Evolutionary conservation across 2,113 vertebrate genomes (phyloP), one percentile per base, ranked within the genome.

Genomic region (Oryzias melastigma): DNA sequence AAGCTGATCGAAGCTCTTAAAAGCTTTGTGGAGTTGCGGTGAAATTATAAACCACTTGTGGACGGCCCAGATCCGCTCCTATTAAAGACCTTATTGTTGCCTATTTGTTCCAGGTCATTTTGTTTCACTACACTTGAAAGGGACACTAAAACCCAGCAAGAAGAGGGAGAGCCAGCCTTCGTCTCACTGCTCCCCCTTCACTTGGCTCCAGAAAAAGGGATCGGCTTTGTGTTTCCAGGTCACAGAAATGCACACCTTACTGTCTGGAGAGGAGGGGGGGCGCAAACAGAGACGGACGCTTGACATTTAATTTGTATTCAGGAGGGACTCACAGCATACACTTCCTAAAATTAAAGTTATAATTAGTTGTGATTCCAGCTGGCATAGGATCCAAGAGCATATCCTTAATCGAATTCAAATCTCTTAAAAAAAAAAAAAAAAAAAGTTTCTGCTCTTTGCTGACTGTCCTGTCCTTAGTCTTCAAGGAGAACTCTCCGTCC

Each of bases 71-170:
- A 55, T 56, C 65, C 54, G 71, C 78, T 80, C 70, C 69, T 85
- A 80, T 87, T 88, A 91, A 89, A 90, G 84, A 60, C 74, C 80
- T 86, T 80, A 84, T 88, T 89, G 88, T 91, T 78, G 73, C 86
- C 80, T 77, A 77, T 88, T 87, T 88, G 84, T 88, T 90, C 66
- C 71, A 73, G 84, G 83, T 80, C 81, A 83, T 76, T 89, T 87
- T 89, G 83, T 85, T 85, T 84, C 78, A 75, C 65, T 82, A 44
- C 72, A 87, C 78, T 83, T 85, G 71, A 85, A 89, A 84, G 72
- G 59, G 75, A 71, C n/a, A 24, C 63, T 75, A 77, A 75, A 80
- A 67, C 24, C 49, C 77, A 62, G 65, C 46, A 66, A 73, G 70
- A 66, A 72, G 58, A 73, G 62, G 73, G 59, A 83, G 65, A 56